These are phyloP conservation scores for Agrotis puta DNA, from an alignment of 2,888 invertebrate genomes.

Conservation along the genomic window DNA sequence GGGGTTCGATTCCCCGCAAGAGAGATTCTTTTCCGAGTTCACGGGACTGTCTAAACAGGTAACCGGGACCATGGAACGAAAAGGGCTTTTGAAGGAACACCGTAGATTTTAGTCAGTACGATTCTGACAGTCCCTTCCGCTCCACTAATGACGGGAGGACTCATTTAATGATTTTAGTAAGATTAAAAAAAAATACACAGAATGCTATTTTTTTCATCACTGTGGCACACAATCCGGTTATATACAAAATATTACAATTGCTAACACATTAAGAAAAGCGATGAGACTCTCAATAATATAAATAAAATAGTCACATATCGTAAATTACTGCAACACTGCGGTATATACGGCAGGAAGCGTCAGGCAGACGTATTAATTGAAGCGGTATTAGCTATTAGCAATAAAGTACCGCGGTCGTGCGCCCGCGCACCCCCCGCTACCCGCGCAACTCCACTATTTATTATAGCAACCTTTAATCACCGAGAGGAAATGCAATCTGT, in stretches of 20 bases:
- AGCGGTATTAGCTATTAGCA: slow-evolving; percentile 63
- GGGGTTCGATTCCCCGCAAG: slow-evolving; percentile 91
- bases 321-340: slow-evolving; percentile 23
- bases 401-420: slow-evolving; percentile 64
- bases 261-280: slow-evolving; percentile 18
- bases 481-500: slow-evolving; percentile 58
- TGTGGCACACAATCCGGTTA: too few species aligned
- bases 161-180: too few species aligned
- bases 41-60: too few species aligned
- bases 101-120: too few species aligned
- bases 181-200: too few species aligned
- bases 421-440: slow-evolving; percentile 45
- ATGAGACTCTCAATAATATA: slow-evolving; percentile 1
- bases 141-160: too few species aligned
- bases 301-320: slow-evolving; percentile 26
- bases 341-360: slow-evolving; percentile 40
- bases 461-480: slow-evolving; percentile 57
- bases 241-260: slow-evolving; percentile 7
- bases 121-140: too few species aligned
- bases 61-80: too few species aligned
- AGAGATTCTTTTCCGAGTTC: slow-evolving; percentile 79
- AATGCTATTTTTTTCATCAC: too few species aligned
- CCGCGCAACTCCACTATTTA: slow-evolving; percentile 45
- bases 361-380: slow-evolving; percentile 61
- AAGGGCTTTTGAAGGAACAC: too few species aligned